Base-by-base conservation (phyloP, 2,113 vertebrate genomes). In the Mionectes macconnelli region DNA sequence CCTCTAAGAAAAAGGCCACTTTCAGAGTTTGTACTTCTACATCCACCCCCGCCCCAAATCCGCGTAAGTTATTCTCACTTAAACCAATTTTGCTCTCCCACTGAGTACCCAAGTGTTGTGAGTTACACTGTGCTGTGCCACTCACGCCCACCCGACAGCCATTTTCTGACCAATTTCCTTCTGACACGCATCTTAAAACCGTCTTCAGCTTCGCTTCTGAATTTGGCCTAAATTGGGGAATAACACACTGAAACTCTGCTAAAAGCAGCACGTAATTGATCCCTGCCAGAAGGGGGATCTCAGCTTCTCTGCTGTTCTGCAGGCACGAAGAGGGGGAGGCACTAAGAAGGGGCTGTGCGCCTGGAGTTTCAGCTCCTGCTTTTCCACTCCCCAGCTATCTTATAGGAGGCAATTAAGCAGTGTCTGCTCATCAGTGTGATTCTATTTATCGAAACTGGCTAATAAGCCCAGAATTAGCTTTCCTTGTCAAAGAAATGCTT, bases 161-260 rank as follows among this genome's bases (percentile, higher is more conserved):
- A 87, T 90, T 95, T 95, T 91, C 94, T 94, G 91, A 96, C 85
- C 94, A 92, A 76, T 82, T 94, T 94, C 93, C 86, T 93, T 70
- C 85, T 93, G 93, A 90, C 66, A 87, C 7, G 50, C n/a, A 55
- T 81, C 86, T 79, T 44, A 85, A n/a, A n/a, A 47, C 91, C 81
- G 18, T 84, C 91, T 85, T 66, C 78, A 76, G 55, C 67, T 22
- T 66, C 79, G 42, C 80, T 84, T 57, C 44, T 37, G 59, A 67
- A 72, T 81, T 80, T 72, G 79, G 69, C 40, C 88, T 80, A 52
- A 90, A 81, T 1, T 75, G 69, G 64, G 77, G 67, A 91, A 67
- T 28, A 77, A 62, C 22, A 37, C 19, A 18, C 55, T 14, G 45
- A 88, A 67, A 50, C 24, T 45, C 70, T 33, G 70, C 39, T 69